A percentile compares a stretch with the other conserved stretches of the same genome.
Conservation (phyloP, 1,140 invertebrate species). For the Battus philenor region DNA sequence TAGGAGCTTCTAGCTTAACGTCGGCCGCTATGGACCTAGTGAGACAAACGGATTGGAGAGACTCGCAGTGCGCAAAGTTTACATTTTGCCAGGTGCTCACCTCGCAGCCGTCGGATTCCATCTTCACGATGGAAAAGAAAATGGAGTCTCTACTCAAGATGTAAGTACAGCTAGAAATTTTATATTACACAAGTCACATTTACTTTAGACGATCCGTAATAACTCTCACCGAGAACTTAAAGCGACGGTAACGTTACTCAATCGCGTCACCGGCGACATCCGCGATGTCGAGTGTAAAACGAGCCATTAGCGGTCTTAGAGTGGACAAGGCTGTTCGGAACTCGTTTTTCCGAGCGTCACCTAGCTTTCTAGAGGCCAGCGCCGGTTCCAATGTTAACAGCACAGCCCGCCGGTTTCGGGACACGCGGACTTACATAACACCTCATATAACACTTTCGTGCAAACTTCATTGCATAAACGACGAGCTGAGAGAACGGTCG, state of each 20-base stretch:
- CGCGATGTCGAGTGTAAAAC: background rate
- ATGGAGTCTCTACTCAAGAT: slow-evolving; percentile 81
- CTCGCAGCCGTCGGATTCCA: slow-evolving; percentile 78
- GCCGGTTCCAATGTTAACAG: slow-evolving; percentile 19
- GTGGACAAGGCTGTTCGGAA: slow-evolving; percentile 16
- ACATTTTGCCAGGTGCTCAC: slow-evolving; percentile 86
- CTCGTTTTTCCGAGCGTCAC: slow-evolving; percentile 20
- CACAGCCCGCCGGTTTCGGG: slow-evolving; percentile 15
- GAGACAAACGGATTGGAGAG: slow-evolving; percentile 79
- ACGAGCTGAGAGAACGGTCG: background rate
- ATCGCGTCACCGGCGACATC: background rate
- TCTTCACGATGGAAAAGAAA: slow-evolving; percentile 86
- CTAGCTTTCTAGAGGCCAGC: slow-evolving; percentile 33
- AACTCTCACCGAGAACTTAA: background rate
- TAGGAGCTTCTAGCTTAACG: slow-evolving; percentile 47
- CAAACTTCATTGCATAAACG: slow-evolving; percentile 12
- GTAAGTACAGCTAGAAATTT: slow-evolving; percentile 78
- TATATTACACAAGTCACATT: background rate
- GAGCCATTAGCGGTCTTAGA: background rate
- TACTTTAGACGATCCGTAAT: background rate
- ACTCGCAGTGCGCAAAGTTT: slow-evolving; percentile 84
- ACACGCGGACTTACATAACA: slow-evolving; percentile 11
- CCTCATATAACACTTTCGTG: slow-evolving; percentile 22
- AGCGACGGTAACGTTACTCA: background rate
- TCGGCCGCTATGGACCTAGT: slow-evolving; percentile 56